A percentile compares a stretch with the other conserved stretches of the same genome.
Evolutionary conservation across 2,113 vertebrate genomes (phyloP).

Genomic region (Rousettus leschenaultii): DNA sequence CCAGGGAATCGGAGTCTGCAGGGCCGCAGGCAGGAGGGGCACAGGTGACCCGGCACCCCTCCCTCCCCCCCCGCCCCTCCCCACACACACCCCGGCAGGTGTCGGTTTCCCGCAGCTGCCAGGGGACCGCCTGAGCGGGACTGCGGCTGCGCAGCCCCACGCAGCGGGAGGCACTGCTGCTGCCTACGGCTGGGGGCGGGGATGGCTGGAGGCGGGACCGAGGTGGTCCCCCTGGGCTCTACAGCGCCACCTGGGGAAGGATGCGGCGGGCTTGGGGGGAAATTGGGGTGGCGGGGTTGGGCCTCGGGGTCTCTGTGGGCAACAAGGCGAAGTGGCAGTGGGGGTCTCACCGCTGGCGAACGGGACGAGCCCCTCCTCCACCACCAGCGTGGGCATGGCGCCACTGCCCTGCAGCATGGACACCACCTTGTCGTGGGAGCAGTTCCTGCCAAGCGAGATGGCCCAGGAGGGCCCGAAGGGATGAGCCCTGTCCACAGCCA

Average conservation of each 20-base stretch:
- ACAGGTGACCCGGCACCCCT: neutral
- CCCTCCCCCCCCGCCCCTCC: no score
- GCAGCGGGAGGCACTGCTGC: neutral
- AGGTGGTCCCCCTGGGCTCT: neutral
- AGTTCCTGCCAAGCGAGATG: constrained; percentile 86
- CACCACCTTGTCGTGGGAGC: constrained; percentile 99
- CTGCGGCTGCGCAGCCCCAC: neutral
- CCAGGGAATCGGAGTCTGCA: constrained; percentile 88
- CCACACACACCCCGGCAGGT: neutral
- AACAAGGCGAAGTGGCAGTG: neutral
- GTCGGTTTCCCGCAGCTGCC: neutral
- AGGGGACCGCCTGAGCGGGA: neutral
- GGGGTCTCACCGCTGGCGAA: constrained; percentile 84
- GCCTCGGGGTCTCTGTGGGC: neutral
- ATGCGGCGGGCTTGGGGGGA: neutral
- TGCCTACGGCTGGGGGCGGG: rapidly evolving
- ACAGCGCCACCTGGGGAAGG: neutral
- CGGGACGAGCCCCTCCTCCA: constrained; percentile 92
- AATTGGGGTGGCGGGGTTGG: neutral
- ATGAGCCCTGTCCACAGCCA: neutral
- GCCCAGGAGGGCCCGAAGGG: neutral
- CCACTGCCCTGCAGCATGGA: constrained; percentile 99
- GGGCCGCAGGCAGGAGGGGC: neutral
- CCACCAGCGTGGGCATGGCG: constrained; percentile 95
- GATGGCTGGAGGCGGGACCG: neutral